Percentiles rank a stretch among this genome's conserved stretches.
These are phyloP conservation scores for Trissolcus brochymenae DNA, from an alignment of 2,888 invertebrate species.

Conservation along the genomic window DNA sequence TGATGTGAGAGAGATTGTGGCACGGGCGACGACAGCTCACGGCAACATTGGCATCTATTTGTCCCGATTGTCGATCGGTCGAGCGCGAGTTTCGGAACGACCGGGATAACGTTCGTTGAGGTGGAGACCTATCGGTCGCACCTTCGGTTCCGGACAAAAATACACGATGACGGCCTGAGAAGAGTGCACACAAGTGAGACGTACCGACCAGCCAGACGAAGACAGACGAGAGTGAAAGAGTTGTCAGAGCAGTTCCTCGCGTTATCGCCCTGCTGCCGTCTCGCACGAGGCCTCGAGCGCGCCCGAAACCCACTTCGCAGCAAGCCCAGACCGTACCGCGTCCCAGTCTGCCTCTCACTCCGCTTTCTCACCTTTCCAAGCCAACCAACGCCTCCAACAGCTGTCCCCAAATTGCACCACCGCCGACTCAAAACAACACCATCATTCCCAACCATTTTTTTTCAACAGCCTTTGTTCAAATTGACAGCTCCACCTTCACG, in stretches of 20 bases:
- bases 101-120: background rate
- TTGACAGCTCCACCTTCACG: background rate
- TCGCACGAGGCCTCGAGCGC: background rate
- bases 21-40: conserved; percentile 8
- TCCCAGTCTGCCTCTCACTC: conserved; percentile 33
- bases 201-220: conserved; percentile 16
- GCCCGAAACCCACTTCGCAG: background rate
- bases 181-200: conserved; percentile 19
- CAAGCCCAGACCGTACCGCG: background rate
- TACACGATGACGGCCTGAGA: conserved; percentile 26
- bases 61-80: background rate
- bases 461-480: background rate
- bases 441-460: background rate
- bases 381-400: conserved; percentile 47
- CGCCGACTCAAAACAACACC: background rate
- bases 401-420: conserved; percentile 30
- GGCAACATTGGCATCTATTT: too few species aligned
- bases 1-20: conserved; percentile 6
- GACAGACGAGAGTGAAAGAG: conserved; percentile 9
- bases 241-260: conserved; percentile 2
- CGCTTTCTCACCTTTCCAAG: conserved; percentile 37
- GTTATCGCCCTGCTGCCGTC: background rate
- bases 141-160: conserved; percentile 29
- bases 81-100: background rate
- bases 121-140: background rate